These are phyloP conservation scores for Reticulitermes speratus DNA, from an alignment of 1,140 invertebrate species.

Conservation along the genomic window DNA sequence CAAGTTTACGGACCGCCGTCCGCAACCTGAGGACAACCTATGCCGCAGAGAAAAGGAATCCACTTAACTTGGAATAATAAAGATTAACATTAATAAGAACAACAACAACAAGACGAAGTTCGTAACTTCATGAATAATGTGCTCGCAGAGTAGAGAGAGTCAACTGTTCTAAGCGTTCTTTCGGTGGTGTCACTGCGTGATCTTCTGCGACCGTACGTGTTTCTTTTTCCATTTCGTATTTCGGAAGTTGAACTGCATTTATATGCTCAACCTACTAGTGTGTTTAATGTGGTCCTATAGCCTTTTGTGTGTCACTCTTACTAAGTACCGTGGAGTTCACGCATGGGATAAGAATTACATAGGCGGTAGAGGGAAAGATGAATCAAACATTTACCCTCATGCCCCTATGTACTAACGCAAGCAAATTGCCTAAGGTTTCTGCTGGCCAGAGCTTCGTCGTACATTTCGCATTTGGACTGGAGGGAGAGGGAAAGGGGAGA, in stretches of 20 bases:
- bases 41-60: too few relatives aligned
- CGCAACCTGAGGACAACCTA: too few relatives aligned
- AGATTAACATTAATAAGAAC: too few relatives aligned
- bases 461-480: not conserved
- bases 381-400: conserved; percentile 3
- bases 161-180: too few relatives aligned
- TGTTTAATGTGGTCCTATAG: conserved; percentile 12
- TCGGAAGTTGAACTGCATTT: not conserved
- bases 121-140: too few relatives aligned
- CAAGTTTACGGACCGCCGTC: too few relatives aligned
- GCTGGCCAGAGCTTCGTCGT: not conserved
- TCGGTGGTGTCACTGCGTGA: not conserved
- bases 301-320: not conserved
- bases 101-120: too few relatives aligned
- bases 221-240: not conserved
- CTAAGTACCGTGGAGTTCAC: not conserved
- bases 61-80: too few relatives aligned
- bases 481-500: not conserved
- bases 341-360: conserved; percentile 12
- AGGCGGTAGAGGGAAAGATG: not conserved
- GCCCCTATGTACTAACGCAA: conserved; percentile 17
- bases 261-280: not conserved
- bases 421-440: conserved; percentile 15
- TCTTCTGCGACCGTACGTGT: not conserved
- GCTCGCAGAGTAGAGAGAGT: too few relatives aligned